Evolutionary conservation across 2,888 invertebrate genomes (phyloP).

Genomic region (Drosophila diplacantha): DNA sequence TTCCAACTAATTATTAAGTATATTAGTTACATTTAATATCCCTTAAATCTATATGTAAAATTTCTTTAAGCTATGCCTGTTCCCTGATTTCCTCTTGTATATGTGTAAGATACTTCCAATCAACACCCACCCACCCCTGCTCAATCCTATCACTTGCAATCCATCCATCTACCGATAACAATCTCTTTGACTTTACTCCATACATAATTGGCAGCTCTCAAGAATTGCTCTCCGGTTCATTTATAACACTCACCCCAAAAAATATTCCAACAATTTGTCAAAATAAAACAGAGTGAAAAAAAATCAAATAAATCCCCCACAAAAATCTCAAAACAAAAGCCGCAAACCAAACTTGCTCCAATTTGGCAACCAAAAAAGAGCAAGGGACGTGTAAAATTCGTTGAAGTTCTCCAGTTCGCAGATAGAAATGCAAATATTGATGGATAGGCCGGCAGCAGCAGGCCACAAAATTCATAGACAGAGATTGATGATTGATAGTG

Average conservation of each 20-base stretch:
- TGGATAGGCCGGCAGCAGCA: slow-evolving; percentile 48
- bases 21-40: no score
- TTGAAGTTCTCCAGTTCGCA: slow-evolving; percentile 20
- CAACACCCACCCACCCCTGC: not conserved
- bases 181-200: slow-evolving; percentile 43
- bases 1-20: no score
- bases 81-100: not conserved
- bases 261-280: slow-evolving; percentile 55
- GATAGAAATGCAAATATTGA: slow-evolving; percentile 59
- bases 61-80: no score
- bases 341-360: slow-evolving; percentile 37
- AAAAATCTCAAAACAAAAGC: slow-evolving; percentile 27
- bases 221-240: slow-evolving; percentile 36
- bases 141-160: slow-evolving; percentile 12
- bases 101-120: not conserved
- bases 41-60: no score
- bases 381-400: slow-evolving; percentile 35
- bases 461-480: slow-evolving; percentile 26
- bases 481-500: slow-evolving; percentile 70
- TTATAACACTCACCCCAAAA: slow-evolving; percentile 47
- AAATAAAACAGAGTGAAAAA: slow-evolving; percentile 16
- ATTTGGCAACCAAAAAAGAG: slow-evolving; percentile 18
- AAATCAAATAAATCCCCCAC: slow-evolving; percentile 23
- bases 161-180: slow-evolving; percentile 47
- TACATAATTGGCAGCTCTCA: slow-evolving; percentile 37